Evolutionary conservation across 2,113 vertebrate genomes (phyloP).

Genomic region (Atractosteus spatula): DNA sequence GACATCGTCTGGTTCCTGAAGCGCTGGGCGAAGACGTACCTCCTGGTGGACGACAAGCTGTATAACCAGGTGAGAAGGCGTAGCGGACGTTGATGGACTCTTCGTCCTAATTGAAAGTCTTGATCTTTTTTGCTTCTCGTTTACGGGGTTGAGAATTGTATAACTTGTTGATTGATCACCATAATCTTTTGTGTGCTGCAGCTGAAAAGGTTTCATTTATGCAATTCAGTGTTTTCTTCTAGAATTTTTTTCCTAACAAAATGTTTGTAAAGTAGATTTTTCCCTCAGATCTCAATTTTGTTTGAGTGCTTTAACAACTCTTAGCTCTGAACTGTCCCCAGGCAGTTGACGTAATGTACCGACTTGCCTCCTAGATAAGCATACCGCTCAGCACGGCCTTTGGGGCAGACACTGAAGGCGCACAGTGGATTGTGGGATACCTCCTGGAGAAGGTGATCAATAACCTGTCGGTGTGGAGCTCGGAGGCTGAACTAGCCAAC

Average conservation of each 20-base stretch:
- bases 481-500: slow-evolving; percentile 90
- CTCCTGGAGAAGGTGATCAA: slow-evolving; percentile 98
- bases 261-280: too few species aligned
- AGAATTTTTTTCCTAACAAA: too few species aligned
- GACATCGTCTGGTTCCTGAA: slow-evolving; percentile 97
- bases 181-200: too few species aligned
- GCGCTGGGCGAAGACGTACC: slow-evolving; percentile 95
- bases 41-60: slow-evolving; percentile 93
- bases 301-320: too few species aligned
- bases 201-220: too few species aligned
- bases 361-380: slow-evolving; percentile 79
- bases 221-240: not conserved
- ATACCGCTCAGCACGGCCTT: slow-evolving; percentile 91
- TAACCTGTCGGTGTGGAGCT: slow-evolving; percentile 97
- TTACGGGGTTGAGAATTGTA: too few species aligned
- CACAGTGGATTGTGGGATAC: slow-evolving; percentile 97
- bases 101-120: slow-evolving; percentile 11
- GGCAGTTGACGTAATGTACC: too few species aligned
- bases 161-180: too few species aligned
- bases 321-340: too few species aligned
- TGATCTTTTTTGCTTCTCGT: not conserved
- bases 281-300: too few species aligned
- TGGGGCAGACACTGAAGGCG: slow-evolving; percentile 93
- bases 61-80: slow-evolving; percentile 83
- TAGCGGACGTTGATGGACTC: not conserved